Evolutionary conservation across 2,888 invertebrate genomes (phyloP), one percentile per base, ranked within the genome.

Genomic region (Biston stratarius): DNA sequence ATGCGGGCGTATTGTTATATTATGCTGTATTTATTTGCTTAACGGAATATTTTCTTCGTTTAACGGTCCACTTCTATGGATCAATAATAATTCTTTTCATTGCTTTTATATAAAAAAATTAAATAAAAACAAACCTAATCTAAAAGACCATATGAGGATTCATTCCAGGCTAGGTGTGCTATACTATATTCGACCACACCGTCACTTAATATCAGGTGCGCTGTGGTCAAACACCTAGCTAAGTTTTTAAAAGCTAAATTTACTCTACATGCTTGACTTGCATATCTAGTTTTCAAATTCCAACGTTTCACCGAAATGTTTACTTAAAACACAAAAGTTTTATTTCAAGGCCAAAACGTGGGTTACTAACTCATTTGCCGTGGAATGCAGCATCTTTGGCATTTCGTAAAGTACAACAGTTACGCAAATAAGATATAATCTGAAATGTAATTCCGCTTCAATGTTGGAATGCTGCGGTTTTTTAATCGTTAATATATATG

Each of bases 371-470:
- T 61, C 40, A 57, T 47, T 52, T 40, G 51, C 15, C 24, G 10
- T n/a, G 42, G 57, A 70, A 67, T 70, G 71, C 65, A 66, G 52
- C 63, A 58, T 68, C 67, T 70, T 70, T 68, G 64, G 60, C 66
- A 73, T 73, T 66, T 71, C 62, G 44, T 68, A 70, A 71, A 69
- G 68, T 70, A 63, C 52, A 67, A 60, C 55, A 64, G 71, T 73
- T 75, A 73, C 66, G 69, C 67, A 75, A 73, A 75, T 73, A 63
- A 72, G 75, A 72, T 73, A 71, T 59, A 72, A 72, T 75, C 73
- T 71, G 44, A 48, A 63, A 70, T 61, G 71, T 71, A 70, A 72
- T 75, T 72, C 68, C 64, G 53, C 64, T 67, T 62, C 53, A 69
- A 60, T 64, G 58, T 65, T 60, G 71, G 69, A 72, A 72, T 74